Conservation (phyloP, 2,888 invertebrate genomes). For the Schizaphis graminum region DNA sequence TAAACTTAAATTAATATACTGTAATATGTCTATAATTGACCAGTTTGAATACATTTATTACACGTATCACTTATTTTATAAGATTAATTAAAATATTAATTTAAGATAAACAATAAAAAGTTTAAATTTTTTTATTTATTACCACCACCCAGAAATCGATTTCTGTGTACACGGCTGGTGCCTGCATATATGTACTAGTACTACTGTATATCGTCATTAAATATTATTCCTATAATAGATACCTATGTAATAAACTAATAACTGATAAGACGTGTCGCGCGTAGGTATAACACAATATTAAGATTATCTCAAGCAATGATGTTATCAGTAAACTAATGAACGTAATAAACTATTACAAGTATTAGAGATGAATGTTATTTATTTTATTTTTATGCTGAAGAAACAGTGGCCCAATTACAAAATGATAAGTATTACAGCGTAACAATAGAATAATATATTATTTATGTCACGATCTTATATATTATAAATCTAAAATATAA, state of each 20-base stretch:
- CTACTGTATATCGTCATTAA: neutral
- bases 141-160: neutral
- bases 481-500: neutral
- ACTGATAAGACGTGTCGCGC: neutral
- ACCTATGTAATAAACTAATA: neutral
- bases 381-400: neutral
- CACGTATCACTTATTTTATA: neutral
- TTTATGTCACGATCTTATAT: neutral
- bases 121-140: neutral
- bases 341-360: neutral
- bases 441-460: constrained; percentile 5
- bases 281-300: neutral
- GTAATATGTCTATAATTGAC: too few relatives aligned
- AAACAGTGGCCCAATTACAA: neutral
- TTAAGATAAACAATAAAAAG: neutral
- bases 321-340: neutral
- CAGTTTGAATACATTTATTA: neutral
- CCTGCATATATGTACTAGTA: too few relatives aligned
- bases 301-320: neutral
- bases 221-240: neutral
- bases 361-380: neutral
- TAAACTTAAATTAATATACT: neutral
- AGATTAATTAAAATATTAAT: neutral
- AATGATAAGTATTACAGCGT: neutral
- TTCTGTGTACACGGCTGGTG: neutral